Evolutionary conservation across 2,113 vertebrate species (phyloP).

Genomic region (Halichoerus grypus): DNA sequence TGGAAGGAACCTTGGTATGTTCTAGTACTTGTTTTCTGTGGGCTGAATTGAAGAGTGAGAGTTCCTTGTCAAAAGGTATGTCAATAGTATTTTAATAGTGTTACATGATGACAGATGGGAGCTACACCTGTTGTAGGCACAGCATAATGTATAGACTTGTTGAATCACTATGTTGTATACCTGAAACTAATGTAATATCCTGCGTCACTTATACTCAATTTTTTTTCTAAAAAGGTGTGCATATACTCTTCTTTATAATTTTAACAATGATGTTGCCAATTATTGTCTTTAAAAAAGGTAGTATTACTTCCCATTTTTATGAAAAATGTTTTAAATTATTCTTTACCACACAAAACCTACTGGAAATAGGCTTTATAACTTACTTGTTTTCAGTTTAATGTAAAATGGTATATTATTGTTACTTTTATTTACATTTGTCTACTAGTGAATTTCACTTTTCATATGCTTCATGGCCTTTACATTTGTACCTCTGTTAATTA

Average conservation of each 20-base stretch:
- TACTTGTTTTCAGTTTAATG: not conserved
- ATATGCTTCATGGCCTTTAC: not conserved
- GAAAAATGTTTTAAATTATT: not conserved
- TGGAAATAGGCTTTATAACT: not conserved
- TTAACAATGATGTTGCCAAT: not conserved
- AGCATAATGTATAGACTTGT: not conserved
- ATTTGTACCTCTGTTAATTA: not conserved
- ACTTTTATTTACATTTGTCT: not conserved
- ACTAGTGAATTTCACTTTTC: not conserved
- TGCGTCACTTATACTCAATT: not conserved
- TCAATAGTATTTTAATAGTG: not conserved
- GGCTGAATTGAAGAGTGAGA: not conserved
- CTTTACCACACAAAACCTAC: not conserved
- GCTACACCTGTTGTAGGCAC: not conserved
- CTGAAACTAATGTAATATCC: not conserved
- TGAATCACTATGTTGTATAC: not conserved
- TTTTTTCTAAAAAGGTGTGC: not conserved
- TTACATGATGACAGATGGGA: not conserved
- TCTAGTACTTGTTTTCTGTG: not conserved
- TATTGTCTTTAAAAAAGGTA: not conserved
- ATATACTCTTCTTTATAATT: not conserved
- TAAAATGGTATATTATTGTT: not conserved
- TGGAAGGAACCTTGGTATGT: not conserved
- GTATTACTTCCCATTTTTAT: not conserved
- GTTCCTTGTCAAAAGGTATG: not conserved